phyloP scores from a whole-genome alignment of 2,888 invertebrate genomes.

The Penaeus monodon region DNA sequence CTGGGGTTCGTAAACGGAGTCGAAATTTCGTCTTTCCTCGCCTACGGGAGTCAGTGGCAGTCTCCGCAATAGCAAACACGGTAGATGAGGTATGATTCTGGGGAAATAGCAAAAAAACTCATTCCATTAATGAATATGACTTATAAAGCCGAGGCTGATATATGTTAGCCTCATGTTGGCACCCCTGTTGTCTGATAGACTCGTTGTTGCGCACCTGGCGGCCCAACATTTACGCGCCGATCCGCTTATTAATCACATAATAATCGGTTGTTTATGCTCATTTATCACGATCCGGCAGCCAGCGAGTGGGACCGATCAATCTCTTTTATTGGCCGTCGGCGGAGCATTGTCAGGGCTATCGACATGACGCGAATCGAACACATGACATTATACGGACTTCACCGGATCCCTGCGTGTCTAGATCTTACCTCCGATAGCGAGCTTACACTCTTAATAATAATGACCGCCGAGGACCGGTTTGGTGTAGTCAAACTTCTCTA shows the following conservation, averaged over 20 bases:
- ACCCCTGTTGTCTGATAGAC: conserved; percentile 30
- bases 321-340: too few relatives aligned
- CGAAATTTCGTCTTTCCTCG: too few relatives aligned
- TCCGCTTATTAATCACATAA: not conserved
- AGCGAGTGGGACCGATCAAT: too few relatives aligned
- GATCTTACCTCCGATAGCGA: conserved; percentile 31
- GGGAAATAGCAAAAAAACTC: too few relatives aligned
- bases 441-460: conserved; percentile 41
- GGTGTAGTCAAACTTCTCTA: not conserved
- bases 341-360: too few relatives aligned
- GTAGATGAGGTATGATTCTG: too few relatives aligned
- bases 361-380: too few relatives aligned
- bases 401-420: conserved; percentile 4
- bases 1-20: not conserved
- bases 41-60: too few relatives aligned
- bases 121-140: too few relatives aligned
- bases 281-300: too few relatives aligned
- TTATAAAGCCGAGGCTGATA: not conserved
- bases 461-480: conserved; percentile 23
- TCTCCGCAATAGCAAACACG: too few relatives aligned
- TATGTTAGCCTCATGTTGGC: conserved; percentile 15
- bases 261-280: too few relatives aligned
- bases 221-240: not conserved
- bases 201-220: conserved; percentile 22
- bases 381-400: conserved; percentile 5